Percentiles rank a stretch among this genome's conserved stretches.
These are phyloP conservation scores for Gopherus evgoodei DNA, from an alignment of 2,113 vertebrate genomes.

Conservation along the genomic window DNA sequence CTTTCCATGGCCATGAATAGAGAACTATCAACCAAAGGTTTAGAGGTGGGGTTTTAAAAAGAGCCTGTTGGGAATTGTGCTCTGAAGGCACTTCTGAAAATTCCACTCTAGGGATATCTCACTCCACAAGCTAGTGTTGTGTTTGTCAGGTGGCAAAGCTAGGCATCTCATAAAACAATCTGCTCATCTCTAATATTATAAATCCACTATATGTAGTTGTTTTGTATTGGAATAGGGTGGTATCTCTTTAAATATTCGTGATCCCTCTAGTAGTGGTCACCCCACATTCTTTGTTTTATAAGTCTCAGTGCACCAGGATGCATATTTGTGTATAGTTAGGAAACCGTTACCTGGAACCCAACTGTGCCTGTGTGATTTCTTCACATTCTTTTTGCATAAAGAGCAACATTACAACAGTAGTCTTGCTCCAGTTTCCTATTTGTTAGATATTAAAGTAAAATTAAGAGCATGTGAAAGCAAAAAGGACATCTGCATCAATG, in stretches of 20 bases:
- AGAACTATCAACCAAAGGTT: neutral
- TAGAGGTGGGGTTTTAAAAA: neutral
- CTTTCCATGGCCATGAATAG: neutral
- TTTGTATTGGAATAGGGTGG: neutral
- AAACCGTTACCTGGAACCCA: neutral
- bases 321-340: neutral
- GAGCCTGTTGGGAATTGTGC: neutral
- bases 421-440: neutral
- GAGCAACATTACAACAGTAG: neutral
- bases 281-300: neutral
- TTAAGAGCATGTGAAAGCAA: rapidly evolving
- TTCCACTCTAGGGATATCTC: neutral
- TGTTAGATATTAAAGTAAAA: rapidly evolving
- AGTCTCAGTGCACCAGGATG: neutral
- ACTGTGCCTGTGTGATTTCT: rapidly evolving
- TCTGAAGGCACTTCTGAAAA: neutral
- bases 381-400: neutral
- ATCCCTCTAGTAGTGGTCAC: neutral
- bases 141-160: neutral
- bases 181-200: rapidly evolving
- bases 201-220: neutral
- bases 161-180: neutral
- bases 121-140: neutral
- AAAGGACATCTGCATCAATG: neutral
- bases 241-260: rapidly evolving